These are phyloP conservation scores for Podarcis siculus DNA, from an alignment of 2,797 vertebrate species.

Conservation along the genomic window DNA sequence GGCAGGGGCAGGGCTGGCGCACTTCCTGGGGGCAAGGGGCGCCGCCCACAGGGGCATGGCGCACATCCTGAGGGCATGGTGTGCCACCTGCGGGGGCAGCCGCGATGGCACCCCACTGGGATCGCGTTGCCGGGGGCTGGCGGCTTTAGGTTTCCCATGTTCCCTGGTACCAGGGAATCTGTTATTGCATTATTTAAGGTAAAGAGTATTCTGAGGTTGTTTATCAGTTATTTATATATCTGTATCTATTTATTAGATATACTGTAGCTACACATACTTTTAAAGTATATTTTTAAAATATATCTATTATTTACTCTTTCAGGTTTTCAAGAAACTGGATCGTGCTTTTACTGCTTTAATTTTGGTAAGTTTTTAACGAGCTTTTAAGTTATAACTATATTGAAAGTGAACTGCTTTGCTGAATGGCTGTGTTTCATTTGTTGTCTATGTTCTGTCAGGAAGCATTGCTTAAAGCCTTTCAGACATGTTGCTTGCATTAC, in stretches of 20 bases:
- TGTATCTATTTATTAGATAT: neutral
- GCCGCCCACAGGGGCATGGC: no score
- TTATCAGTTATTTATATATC: neutral
- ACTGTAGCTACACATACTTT: neutral
- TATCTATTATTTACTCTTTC: constrained; percentile 4
- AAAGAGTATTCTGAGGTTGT: neutral
- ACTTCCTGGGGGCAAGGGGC: no score
- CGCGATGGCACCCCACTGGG: no score
- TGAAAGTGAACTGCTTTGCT: neutral
- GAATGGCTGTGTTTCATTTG: neutral
- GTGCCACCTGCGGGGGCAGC: no score
- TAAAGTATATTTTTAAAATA: neutral
- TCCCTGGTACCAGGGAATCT: neutral
- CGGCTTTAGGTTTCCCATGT: neutral
- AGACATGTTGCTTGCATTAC: neutral
- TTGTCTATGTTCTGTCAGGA: neutral
- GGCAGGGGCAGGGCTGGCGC: no score
- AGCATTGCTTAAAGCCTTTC: neutral
- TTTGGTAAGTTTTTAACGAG: constrained; percentile 14
- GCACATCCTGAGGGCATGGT: no score
- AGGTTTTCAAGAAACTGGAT: constrained; percentile 28
- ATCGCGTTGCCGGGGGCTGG: no score
- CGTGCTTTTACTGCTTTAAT: neutral
- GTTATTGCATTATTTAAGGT: neutral
- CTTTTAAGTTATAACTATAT: neutral